phyloP scores from a whole-genome alignment of 1,140 invertebrate species.

The Aradophagus sp. region DNA sequence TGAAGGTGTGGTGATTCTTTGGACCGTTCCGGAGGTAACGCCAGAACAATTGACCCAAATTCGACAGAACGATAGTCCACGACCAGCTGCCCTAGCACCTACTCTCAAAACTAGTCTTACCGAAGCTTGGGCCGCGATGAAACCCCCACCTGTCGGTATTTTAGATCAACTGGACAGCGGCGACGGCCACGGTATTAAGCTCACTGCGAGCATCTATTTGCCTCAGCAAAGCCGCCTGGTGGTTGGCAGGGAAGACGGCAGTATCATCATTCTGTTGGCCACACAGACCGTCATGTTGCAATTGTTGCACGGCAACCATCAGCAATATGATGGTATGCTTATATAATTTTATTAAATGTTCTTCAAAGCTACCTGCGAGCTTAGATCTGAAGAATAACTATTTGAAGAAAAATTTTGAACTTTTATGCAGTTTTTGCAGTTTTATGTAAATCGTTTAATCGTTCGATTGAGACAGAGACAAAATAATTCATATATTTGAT shows the following conservation, averaged over 20 bases:
- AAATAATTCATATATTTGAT: too few relatives aligned
- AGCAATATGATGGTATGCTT: conserved; percentile 85
- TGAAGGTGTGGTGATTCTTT: conserved; percentile 89
- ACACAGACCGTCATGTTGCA: conserved; percentile 97
- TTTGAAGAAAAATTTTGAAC: too few relatives aligned
- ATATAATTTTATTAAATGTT: too few relatives aligned
- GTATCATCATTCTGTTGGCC: conserved; percentile 97
- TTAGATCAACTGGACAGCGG: conserved; percentile 85
- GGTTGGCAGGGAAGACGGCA: conserved; percentile 95
- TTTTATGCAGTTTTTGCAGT: too few relatives aligned
- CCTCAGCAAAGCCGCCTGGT: conserved; percentile 94
- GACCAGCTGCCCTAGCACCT: conserved; percentile 77
- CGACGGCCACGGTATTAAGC: conserved; percentile 81
- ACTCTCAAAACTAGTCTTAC: conserved; percentile 86
- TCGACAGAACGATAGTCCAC: conserved; percentile 61
- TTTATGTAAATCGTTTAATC: too few relatives aligned
- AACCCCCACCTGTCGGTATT: conserved; percentile 90
- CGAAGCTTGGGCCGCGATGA: conserved; percentile 90
- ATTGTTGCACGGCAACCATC: conserved; percentile 91
- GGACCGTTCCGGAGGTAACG: conserved; percentile 89
- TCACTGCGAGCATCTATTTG: conserved; percentile 94
- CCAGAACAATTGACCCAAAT: conserved; percentile 81
- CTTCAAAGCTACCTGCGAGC: too few relatives aligned
- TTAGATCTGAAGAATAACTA: too few relatives aligned
- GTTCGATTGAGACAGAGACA: too few relatives aligned